Evolutionary conservation across 2,113 vertebrate species (phyloP).

Genomic region (Coreoperca whiteheadi): DNA sequence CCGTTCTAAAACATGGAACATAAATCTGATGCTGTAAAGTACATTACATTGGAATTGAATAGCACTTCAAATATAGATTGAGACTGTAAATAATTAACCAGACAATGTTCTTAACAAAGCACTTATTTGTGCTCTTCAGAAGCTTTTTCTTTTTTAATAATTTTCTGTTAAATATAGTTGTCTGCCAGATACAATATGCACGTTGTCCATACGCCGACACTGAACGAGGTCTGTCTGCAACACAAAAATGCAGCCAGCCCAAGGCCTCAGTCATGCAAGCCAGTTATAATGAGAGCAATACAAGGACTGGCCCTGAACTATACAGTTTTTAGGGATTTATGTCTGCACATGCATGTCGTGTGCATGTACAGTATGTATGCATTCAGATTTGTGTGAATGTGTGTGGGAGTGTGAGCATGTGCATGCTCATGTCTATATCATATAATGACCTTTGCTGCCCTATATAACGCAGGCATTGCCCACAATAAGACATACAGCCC

Average conservation of each 20-base stretch:
- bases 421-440: slow-evolving; percentile 65
- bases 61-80: neutral
- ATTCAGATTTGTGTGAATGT: slow-evolving; percentile 25
- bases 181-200: slow-evolving; percentile 5
- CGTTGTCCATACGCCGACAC: neutral
- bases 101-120: neutral
- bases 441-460: slow-evolving; percentile 65
- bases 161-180: neutral
- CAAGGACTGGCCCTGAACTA: slow-evolving; percentile 63
- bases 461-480: slow-evolving; percentile 61
- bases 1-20: neutral
- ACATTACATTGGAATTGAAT: neutral
- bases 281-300: slow-evolving; percentile 47
- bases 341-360: slow-evolving; percentile 27
- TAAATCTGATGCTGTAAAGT: neutral
- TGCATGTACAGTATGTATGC: slow-evolving; percentile 40
- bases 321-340: slow-evolving; percentile 51
- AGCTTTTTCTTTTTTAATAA: neutral
- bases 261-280: slow-evolving; percentile 37
- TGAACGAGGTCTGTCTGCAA: slow-evolving; percentile 30
- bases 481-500: slow-evolving; percentile 64
- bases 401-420: neutral
- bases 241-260: slow-evolving; percentile 13
- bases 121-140: neutral
- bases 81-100: neutral